These are phyloP conservation scores for Larimichthys polyactis DNA, from an alignment of 2,113 vertebrate genomes.

Conservation along the genomic window DNA sequence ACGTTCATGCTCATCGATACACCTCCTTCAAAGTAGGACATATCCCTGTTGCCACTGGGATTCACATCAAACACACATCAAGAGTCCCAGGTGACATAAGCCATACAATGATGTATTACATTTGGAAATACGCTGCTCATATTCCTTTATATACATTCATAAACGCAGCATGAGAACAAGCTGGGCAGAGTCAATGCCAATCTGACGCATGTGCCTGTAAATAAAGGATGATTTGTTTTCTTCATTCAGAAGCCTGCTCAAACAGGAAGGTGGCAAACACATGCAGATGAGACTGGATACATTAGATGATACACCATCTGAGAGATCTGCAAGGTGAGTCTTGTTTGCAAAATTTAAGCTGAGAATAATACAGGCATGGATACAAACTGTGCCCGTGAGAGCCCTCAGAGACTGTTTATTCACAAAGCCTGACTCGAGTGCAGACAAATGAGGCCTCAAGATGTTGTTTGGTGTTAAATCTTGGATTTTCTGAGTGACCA, in stretches of 20 bases:
- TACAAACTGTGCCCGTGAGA: neutral
- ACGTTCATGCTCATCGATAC: conserved; percentile 31
- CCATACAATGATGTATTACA: conserved; percentile 35
- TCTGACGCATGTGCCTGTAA: conserved; percentile 36
- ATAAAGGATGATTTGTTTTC: conserved; percentile 53
- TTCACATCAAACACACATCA: conserved; percentile 54
- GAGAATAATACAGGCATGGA: conserved; percentile 5
- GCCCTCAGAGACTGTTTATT: neutral
- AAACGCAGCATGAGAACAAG: conserved; percentile 23
- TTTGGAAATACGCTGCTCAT: conserved; percentile 34
- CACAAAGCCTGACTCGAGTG: neutral
- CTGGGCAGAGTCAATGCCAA: neutral
- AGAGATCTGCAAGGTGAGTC: neutral
- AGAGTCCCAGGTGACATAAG: conserved; percentile 24
- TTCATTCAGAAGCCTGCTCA: conserved; percentile 1
- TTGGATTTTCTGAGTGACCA: neutral
- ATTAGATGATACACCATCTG: conserved; percentile 21
- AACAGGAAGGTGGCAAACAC: conserved; percentile 40
- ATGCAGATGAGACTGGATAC: conserved; percentile 49
- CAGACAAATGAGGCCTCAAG: neutral
- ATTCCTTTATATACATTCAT: conserved; percentile 33
- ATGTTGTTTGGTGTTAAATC: neutral
- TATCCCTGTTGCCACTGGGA: conserved; percentile 6
- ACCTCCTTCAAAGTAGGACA: conserved; percentile 40
- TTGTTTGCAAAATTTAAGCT: conserved; percentile 45